Conservation (phyloP, 2,113 vertebrate genomes). For the Struthio camelus region DNA sequence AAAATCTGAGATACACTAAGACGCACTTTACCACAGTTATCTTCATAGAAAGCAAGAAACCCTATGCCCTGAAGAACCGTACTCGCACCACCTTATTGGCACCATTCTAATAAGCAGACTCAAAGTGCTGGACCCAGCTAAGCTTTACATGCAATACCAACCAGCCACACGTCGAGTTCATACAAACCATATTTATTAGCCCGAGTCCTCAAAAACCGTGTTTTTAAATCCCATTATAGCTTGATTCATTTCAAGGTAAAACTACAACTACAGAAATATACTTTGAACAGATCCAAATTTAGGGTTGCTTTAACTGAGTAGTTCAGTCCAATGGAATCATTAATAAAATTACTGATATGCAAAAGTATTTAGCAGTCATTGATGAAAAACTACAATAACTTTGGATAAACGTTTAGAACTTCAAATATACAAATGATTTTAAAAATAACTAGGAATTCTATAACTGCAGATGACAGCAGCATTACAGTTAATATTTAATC, state of each 20-base stretch:
- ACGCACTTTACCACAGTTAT: neutral
- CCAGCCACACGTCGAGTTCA: neutral
- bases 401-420: neutral
- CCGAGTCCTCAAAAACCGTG: neutral
- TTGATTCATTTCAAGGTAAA: neutral
- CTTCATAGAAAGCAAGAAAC: neutral
- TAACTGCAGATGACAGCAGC: constrained; percentile 73
- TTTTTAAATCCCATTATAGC: neutral
- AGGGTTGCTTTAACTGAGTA: neutral
- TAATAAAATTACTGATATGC: neutral
- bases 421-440: constrained; percentile 17
- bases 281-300: neutral
- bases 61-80: neutral
- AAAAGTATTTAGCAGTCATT: neutral
- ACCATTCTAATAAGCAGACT: neutral
- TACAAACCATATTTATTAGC: rapidly evolving
- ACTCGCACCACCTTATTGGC: neutral
- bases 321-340: neutral
- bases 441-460: constrained; percentile 50
- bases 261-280: neutral
- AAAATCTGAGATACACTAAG: neutral
- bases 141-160: neutral
- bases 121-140: neutral
- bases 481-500: constrained; percentile 75
- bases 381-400: neutral